These are phyloP conservation scores for Leptarthrus brevirostris DNA, from an alignment of 2,888 invertebrate species.

Conservation along the genomic window DNA sequence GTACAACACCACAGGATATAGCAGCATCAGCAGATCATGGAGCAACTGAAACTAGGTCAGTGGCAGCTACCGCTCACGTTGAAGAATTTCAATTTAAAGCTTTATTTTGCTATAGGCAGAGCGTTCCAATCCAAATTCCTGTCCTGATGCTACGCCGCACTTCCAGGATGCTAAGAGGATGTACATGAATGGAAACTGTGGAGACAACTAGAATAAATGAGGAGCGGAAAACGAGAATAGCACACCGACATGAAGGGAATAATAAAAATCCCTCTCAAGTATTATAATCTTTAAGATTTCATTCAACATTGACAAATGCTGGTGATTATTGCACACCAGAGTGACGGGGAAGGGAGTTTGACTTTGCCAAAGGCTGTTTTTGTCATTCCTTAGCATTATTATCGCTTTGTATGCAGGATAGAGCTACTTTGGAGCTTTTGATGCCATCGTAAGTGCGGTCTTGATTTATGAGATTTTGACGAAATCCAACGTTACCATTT, in stretches of 20 bases:
- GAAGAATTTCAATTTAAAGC: conserved; percentile 39
- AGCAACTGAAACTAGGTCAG: conserved; percentile 46
- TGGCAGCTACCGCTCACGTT: conserved; percentile 23
- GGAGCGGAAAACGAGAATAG: neutral
- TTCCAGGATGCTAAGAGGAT: neutral
- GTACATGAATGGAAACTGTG: conserved; percentile 7
- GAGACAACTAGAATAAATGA: neutral
- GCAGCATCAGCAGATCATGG: conserved; percentile 37
- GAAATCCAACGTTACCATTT: conserved; percentile 8
- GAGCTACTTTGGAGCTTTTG: conserved; percentile 28
- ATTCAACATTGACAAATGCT: conserved; percentile 46
- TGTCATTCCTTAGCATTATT: conserved; percentile 34
- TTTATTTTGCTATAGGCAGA: conserved; percentile 17
- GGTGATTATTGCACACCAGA: conserved; percentile 39
- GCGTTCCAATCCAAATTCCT: neutral
- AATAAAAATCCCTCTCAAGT: conserved; percentile 38
- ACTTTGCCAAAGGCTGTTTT: neutral
- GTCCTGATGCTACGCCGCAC: conserved; percentile 13
- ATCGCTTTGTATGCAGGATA: conserved; percentile 34
- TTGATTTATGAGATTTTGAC: conserved; percentile 34
- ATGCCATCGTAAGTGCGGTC: conserved; percentile 31
- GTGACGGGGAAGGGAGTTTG: neutral
- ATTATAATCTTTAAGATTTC: conserved; percentile 43
- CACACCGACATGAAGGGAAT: conserved; percentile 32
- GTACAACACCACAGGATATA: conserved; percentile 9